Evolutionary conservation across 2,888 invertebrate species (phyloP).

Genomic region (Ferdinandea cuprea): DNA sequence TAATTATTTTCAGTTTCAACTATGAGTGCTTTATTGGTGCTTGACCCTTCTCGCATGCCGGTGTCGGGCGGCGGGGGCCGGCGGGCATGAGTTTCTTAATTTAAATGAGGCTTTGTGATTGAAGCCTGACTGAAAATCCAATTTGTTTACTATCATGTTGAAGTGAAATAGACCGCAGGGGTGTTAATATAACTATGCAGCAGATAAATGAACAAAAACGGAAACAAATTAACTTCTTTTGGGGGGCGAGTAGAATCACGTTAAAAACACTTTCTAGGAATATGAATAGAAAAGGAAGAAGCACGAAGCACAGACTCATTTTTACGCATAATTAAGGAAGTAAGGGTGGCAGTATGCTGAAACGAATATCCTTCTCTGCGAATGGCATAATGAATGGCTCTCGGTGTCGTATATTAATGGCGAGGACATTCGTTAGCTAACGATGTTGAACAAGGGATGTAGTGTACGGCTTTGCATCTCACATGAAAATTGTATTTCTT

Average conservation of each 20-base stretch:
- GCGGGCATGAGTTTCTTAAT: constrained; percentile 12
- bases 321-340: constrained; percentile 48
- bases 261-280: constrained; percentile 46
- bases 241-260: constrained; percentile 21
- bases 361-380: constrained; percentile 62
- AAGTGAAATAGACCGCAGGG: constrained; percentile 8
- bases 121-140: constrained; percentile 34
- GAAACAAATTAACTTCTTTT: constrained; percentile 16
- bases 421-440: constrained; percentile 67
- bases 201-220: neutral
- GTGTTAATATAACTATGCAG: constrained; percentile 1
- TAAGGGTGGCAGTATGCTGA: constrained; percentile 1
- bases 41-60: constrained; percentile 7
- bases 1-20: constrained; percentile 52
- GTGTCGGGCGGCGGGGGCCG: neutral
- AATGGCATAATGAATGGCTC: constrained; percentile 71
- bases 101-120: constrained; percentile 34
- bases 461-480: constrained; percentile 5
- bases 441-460: constrained; percentile 53
- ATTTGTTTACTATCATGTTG: constrained; percentile 27
- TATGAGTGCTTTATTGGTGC: constrained; percentile 10
- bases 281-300: constrained; percentile 14
- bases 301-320: constrained; percentile 16
- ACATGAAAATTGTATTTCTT: constrained; percentile 24
- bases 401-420: constrained; percentile 72